These are phyloP conservation scores for Atta texana DNA, from an alignment of 1,140 invertebrate genomes.

Conservation along the genomic window DNA sequence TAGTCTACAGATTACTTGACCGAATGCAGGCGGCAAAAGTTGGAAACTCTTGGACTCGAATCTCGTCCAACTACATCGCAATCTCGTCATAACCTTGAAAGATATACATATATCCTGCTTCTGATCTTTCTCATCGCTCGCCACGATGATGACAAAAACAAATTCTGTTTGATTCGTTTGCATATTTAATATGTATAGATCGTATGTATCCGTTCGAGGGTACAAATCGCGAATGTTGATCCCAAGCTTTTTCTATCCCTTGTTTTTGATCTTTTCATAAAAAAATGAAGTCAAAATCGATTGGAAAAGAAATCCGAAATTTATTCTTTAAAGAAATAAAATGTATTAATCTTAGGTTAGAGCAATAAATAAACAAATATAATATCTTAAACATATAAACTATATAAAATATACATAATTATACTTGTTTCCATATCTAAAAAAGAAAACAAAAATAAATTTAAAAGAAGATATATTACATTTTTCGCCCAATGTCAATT, in stretches of 20 bases:
- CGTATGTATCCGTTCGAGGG: slow-evolving; percentile 12
- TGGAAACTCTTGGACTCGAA: slow-evolving; percentile 10
- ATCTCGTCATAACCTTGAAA: slow-evolving; percentile 40
- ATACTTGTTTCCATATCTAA: too few species aligned
- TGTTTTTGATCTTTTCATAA: not conserved
- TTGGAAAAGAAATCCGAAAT: too few species aligned
- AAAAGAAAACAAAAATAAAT: too few species aligned
- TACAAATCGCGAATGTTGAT: slow-evolving; percentile 21
- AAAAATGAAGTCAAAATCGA: not conserved
- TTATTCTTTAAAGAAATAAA: not conserved
- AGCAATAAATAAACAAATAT: not conserved
- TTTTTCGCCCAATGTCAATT: too few species aligned
- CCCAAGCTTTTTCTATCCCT: not conserved
- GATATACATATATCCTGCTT: slow-evolving; percentile 47
- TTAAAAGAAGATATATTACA: too few species aligned
- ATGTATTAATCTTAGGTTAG: not conserved
- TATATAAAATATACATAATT: too few species aligned
- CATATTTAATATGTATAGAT: not conserved
- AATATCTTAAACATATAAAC: not conserved
- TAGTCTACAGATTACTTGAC: slow-evolving; percentile 17
- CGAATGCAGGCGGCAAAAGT: not conserved
- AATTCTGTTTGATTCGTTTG: slow-evolving; percentile 23
- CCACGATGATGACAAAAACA: slow-evolving; percentile 31
- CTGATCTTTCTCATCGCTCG: slow-evolving; percentile 13
- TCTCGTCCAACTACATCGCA: slow-evolving; percentile 31